phyloP scores from a whole-genome alignment of 2,797 vertebrate genomes.

The Hephaestus fuliginosus region DNA sequence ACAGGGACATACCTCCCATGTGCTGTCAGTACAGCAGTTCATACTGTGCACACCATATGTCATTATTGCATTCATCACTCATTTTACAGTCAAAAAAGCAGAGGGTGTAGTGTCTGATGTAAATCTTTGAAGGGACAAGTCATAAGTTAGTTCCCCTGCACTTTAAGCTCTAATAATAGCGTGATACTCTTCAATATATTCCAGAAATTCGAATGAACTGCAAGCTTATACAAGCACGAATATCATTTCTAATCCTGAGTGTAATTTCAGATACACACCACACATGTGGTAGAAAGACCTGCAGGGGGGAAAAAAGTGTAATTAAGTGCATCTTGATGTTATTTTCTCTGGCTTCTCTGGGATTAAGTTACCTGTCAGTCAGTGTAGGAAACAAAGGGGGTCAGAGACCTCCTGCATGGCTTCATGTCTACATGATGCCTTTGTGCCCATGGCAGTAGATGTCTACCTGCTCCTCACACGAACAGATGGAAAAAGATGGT shows the following conservation, averaged over 20 bases:
- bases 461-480: constrained; percentile 21
- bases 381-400: constrained; percentile 65
- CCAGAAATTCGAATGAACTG: constrained; percentile 76
- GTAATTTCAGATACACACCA: constrained; percentile 83
- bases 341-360: constrained; percentile 79
- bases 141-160: constrained; percentile 63
- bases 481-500: constrained; percentile 16
- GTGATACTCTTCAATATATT: constrained; percentile 70
- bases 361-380: constrained; percentile 77
- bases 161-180: constrained; percentile 77
- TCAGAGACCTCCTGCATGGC: constrained; percentile 72
- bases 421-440: constrained; percentile 24
- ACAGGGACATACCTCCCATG: constrained; percentile 72
- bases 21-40: constrained; percentile 49
- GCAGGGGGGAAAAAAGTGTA: constrained; percentile 72
- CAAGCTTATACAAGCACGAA: constrained; percentile 79
- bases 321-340: constrained; percentile 80
- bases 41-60: constrained; percentile 55
- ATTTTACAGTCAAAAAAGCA: constrained; percentile 64
- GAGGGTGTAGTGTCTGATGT: constrained; percentile 69
- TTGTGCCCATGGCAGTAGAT: constrained; percentile 25
- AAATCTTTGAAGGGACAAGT: constrained; percentile 70
- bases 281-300: constrained; percentile 81
- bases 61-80: constrained; percentile 82
- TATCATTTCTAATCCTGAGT: constrained; percentile 74